Base-by-base conservation (phyloP, 1,140 invertebrate species). In the Drosophila tristis region DNA sequence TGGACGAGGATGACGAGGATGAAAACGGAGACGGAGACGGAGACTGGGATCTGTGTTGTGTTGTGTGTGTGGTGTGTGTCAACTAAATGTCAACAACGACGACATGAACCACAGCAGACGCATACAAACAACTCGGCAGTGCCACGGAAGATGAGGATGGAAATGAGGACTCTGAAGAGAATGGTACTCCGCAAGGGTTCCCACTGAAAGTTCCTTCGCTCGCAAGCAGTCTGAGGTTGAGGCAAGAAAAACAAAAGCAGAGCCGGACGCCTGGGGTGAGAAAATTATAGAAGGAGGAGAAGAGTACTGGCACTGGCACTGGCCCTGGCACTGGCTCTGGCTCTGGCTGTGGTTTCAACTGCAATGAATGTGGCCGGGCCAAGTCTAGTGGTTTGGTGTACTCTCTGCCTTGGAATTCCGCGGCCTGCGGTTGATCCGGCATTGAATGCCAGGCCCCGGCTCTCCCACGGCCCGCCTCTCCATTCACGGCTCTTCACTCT, bases 71-170 rank as follows among this genome's bases (percentile, higher is more conserved):
- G 74, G 60, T 79, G 78, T 74, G 65, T 81, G 82, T 82, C 81
- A 86, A 87, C 82, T 86, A 87, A 87, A 86, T 86, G 81, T 86
- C 82, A 86, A 86, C 78, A 87, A 51, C 60, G 68, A 54, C 67
- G 64, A 63, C 80, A 79, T 79, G 67, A 84, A 75, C 75, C 64
- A 72, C 73, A 78, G 67, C 47, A 60, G 58, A 59, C 47, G 63
- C 55, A 61, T 50, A 66, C 61, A 63, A 56, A 66, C 50, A 62
- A 15, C 35, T 55, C 42, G 50, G 9, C 58, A 45, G 67, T 45
- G 55, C 39, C 43, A 49, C 45, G 20, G 57, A 20, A 57, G 35
- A 45, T 25, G 47, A 45, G 59, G 65, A 61, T 61, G 59, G 31
- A 53, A 61, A 61, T 35, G 31, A 11, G 31, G 31, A 35, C 31